phyloP scores from a whole-genome alignment of 1,140 invertebrate genomes.

The Euura lappo region DNA sequence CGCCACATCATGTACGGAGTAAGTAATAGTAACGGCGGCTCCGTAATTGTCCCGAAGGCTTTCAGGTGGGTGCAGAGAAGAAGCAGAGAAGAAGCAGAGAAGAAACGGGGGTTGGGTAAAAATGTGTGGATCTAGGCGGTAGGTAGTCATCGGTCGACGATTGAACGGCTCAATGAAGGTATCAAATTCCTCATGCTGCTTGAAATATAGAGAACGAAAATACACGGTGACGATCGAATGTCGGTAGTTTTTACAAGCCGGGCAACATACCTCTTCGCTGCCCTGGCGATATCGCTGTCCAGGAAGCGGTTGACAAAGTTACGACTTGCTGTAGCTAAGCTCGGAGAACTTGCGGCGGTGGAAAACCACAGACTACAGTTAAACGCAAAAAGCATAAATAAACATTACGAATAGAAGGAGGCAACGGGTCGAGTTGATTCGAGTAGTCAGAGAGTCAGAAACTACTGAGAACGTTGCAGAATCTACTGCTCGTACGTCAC shows the following conservation, averaged over 20 bases:
- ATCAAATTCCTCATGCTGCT: neutral
- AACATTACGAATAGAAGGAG: constrained; percentile 26
- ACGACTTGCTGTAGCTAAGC: constrained; percentile 29
- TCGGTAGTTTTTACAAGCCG: neutral
- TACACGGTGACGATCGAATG: neutral
- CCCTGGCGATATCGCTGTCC: constrained; percentile 2
- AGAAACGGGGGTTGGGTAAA: neutral
- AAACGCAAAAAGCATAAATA: constrained; percentile 44
- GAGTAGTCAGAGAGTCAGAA: constrained; percentile 1
- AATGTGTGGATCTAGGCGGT: neutral
- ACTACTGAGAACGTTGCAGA: neutral
- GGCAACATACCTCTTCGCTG: constrained; percentile 2
- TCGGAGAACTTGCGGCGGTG: constrained; percentile 7
- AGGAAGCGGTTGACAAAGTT: constrained; percentile 34
- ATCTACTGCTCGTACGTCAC: no score
- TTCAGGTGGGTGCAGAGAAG: neutral
- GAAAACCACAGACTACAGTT: constrained; percentile 51
- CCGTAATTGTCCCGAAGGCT: neutral
- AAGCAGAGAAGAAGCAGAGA: neutral
- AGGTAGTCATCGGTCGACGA: neutral
- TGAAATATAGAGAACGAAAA: neutral
- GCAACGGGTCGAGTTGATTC: neutral
- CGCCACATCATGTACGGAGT: neutral
- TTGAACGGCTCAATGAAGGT: neutral
- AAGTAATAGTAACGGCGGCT: neutral